phyloP scores from a whole-genome alignment of 1,140 invertebrate genomes.

The Sweltsa coloradensis region DNA sequence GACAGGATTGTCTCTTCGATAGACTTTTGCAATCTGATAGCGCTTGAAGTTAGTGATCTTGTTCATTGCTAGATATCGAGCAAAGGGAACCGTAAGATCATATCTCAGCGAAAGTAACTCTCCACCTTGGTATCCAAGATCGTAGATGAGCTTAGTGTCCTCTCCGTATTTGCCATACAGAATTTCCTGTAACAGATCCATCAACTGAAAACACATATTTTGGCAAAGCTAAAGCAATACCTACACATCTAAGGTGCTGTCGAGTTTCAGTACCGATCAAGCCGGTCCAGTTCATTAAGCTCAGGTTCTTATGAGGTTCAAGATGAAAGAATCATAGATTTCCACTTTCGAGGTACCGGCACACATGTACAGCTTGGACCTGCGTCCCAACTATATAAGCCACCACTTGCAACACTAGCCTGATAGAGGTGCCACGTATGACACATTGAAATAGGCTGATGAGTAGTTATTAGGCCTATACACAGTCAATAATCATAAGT shows the following conservation, averaged over 20 bases:
- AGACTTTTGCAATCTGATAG: conserved; percentile 93
- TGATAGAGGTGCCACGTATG: no score
- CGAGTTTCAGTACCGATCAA: no score
- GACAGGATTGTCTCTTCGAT: conserved; percentile 93
- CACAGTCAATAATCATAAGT: no score
- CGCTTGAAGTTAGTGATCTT: conserved; percentile 91
- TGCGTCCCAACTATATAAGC: no score
- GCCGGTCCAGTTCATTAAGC: no score
- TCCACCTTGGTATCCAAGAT: conserved; percentile 96
- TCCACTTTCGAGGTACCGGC: no score
- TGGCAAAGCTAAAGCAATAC: neutral
- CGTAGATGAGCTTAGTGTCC: conserved; percentile 98
- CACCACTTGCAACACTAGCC: no score
- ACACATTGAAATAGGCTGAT: no score
- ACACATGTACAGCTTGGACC: no score
- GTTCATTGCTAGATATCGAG: conserved; percentile 94
- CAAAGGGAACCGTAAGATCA: conserved; percentile 91
- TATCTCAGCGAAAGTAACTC: conserved; percentile 86
- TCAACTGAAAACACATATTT: no score
- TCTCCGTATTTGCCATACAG: conserved; percentile 99
- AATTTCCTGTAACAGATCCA: conserved; percentile 67
- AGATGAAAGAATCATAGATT: conserved; percentile 4
- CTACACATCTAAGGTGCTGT: conserved; percentile 5
- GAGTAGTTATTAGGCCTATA: no score
- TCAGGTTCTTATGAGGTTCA: no score